Conservation (phyloP, 2,797 vertebrate species). For the Channallabes apus region DNA sequence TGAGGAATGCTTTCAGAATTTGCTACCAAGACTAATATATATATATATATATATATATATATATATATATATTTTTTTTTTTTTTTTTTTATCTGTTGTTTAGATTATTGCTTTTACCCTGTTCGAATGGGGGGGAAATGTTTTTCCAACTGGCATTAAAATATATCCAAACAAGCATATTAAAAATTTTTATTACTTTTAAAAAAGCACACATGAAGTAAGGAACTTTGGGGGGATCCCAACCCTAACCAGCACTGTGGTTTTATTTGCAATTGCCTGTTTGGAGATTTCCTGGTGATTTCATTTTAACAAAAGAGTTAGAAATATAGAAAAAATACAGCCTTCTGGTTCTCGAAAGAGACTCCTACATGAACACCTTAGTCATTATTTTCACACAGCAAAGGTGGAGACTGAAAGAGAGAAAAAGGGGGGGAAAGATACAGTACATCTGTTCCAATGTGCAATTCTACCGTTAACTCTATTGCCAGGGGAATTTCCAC, state of each 20-base stretch:
- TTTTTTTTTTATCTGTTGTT: not conserved
- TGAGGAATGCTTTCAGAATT: not conserved
- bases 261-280: not conserved
- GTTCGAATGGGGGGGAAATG: not conserved
- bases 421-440: not conserved
- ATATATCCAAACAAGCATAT: conserved; percentile 14
- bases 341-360: conserved; percentile 38
- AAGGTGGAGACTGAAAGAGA: conserved; percentile 30
- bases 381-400: not conserved
- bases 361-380: conserved; percentile 22
- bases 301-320: not conserved
- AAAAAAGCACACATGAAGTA: not conserved
- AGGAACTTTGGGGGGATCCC: not conserved
- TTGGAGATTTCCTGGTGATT: conserved; percentile 10
- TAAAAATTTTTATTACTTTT: not conserved
- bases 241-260: not conserved
- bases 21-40: not conserved
- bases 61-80: too few relatives aligned
- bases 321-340: not conserved
- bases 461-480: not conserved
- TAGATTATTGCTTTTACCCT: not conserved
- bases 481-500: conserved; percentile 41
- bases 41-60: too few relatives aligned
- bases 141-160: not conserved
- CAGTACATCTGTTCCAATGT: not conserved